phyloP scores from a whole-genome alignment of 2,888 invertebrate genomes.

The Thyatira batis region DNA sequence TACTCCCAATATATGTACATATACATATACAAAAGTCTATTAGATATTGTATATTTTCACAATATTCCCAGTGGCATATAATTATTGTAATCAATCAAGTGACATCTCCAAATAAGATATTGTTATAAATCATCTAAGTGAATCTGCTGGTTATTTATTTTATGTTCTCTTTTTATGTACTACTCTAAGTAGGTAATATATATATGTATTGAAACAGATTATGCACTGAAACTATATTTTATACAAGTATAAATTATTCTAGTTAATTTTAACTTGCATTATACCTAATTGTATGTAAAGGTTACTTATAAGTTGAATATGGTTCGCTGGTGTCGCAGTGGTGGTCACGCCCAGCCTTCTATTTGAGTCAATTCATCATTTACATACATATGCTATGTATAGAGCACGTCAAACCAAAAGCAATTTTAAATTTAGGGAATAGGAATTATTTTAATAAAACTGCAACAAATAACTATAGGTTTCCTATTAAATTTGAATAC shows the following conservation, averaged over 20 bases:
- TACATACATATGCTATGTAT: slow-evolving; percentile 48
- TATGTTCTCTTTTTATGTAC: slow-evolving; percentile 27
- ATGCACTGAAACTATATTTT: slow-evolving; percentile 69
- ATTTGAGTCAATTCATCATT: slow-evolving; percentile 71
- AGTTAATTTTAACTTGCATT: slow-evolving; percentile 61
- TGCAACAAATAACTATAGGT: slow-evolving; percentile 37
- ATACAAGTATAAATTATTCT: slow-evolving; percentile 56
- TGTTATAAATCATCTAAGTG: slow-evolving; percentile 8
- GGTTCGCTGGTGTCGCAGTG: slow-evolving; percentile 36
- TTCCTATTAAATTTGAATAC: slow-evolving; percentile 16
- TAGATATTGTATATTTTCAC: slow-evolving; percentile 29
- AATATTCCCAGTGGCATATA: slow-evolving; percentile 15
- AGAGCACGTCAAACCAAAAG: slow-evolving; percentile 60
- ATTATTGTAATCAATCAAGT: slow-evolving; percentile 8
- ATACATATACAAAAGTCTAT: no score
- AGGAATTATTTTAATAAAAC: slow-evolving; percentile 55
- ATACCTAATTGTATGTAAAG: slow-evolving; percentile 55
- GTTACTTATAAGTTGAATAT: slow-evolving; percentile 54
- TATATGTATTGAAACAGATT: slow-evolving; percentile 36
- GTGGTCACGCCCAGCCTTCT: slow-evolving; percentile 37
- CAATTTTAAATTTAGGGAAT: slow-evolving; percentile 64
- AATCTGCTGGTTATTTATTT: not conserved
- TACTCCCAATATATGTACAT: no score
- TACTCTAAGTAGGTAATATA: slow-evolving; percentile 28
- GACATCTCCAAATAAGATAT: not conserved